Conservation (phyloP, 1,140 invertebrate genomes). For the Oedothorax gibbosus region DNA sequence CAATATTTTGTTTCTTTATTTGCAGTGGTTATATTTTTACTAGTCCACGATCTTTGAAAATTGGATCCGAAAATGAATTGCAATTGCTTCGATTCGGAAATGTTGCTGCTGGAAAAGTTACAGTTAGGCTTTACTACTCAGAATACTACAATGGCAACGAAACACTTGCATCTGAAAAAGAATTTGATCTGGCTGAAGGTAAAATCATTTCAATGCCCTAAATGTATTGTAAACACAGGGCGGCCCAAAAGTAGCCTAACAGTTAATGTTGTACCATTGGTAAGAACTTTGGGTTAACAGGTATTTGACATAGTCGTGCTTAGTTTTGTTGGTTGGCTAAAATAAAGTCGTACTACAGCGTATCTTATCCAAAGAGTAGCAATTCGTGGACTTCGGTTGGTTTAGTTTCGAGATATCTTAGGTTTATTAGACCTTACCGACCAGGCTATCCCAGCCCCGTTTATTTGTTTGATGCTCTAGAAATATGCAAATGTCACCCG, state of each 20-base stretch:
- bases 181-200: constrained; percentile 26
- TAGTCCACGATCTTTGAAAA: constrained; percentile 68
- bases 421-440: too few relatives aligned
- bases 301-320: too few relatives aligned
- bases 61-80: constrained; percentile 68
- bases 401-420: too few relatives aligned
- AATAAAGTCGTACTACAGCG: too few relatives aligned
- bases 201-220: background rate
- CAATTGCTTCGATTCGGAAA: constrained; percentile 70
- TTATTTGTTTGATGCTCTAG: too few relatives aligned
- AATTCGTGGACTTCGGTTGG: too few relatives aligned
- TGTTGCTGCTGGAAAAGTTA: constrained; percentile 68
- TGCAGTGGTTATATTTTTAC: constrained; percentile 69
- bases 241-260: too few relatives aligned
- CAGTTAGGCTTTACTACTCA: constrained; percentile 65
- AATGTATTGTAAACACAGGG: background rate
- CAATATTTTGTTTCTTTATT: background rate
- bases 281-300: background rate
- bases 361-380: too few relatives aligned
- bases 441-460: too few relatives aligned
- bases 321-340: too few relatives aligned
- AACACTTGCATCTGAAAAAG: constrained; percentile 13
- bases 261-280: too few relatives aligned
- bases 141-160: constrained; percentile 24
- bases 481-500: too few relatives aligned